Percentiles rank a stretch among this genome's conserved stretches.
Evolutionary conservation across 2,797 vertebrate genomes (phyloP).

Genomic region (Sphaeramia orbicularis): DNA sequence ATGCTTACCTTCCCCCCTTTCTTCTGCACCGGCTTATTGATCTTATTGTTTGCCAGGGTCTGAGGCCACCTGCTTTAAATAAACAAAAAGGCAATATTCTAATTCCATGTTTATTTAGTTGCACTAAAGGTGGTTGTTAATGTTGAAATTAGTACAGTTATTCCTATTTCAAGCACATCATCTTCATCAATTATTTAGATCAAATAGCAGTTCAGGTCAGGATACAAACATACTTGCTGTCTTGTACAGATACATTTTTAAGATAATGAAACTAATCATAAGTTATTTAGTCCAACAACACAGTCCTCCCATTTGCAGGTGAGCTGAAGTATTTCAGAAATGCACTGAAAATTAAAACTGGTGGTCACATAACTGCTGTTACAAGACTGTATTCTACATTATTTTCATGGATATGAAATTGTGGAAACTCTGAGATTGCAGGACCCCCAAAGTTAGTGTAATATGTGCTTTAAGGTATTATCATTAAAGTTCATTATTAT

Average conservation of each 20-base stretch:
- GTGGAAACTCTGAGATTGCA: neutral
- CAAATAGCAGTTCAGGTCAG: neutral
- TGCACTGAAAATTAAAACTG: neutral
- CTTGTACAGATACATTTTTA: neutral
- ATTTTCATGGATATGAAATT: neutral
- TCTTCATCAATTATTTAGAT: neutral
- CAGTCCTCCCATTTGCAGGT: neutral
- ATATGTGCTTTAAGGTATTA: too few species aligned
- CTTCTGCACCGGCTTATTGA: constrained; percentile 56
- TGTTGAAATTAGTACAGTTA: neutral
- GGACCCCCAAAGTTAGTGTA: neutral
- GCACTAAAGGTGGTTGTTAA: neutral
- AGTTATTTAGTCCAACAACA: neutral
- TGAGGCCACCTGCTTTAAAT: constrained; percentile 56
- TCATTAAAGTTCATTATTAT: neutral
- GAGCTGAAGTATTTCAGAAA: neutral
- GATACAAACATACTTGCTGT: neutral
- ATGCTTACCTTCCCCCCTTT: constrained; percentile 58
- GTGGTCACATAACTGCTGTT: neutral
- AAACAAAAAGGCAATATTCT: neutral
- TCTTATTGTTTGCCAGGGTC: constrained; percentile 43
- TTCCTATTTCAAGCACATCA: neutral
- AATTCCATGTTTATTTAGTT: neutral
- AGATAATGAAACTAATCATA: neutral
- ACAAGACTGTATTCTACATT: neutral